Evolutionary conservation across 2,113 vertebrate species (phyloP).

Genomic region (Casuarius casuarius): DNA sequence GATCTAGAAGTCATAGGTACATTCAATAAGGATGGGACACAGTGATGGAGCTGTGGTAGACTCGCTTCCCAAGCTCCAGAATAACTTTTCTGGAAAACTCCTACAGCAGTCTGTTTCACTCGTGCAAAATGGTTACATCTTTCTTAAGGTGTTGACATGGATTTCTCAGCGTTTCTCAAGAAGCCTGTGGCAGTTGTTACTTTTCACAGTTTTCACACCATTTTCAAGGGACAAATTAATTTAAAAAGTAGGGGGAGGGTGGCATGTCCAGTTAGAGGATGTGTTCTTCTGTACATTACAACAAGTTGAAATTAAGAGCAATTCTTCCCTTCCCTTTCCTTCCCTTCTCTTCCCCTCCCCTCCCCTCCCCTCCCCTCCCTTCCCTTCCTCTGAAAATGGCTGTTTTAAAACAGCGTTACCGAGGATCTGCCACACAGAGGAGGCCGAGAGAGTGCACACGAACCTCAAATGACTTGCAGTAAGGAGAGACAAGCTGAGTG

Average conservation of each 20-base stretch:
- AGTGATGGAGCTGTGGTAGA: not conserved
- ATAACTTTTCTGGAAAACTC: not conserved
- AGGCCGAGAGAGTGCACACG: not conserved
- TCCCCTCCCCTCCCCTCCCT: too few relatives aligned
- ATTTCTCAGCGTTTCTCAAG: not conserved
- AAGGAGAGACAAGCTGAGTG: not conserved
- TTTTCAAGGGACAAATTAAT: not conserved
- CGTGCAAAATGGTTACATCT: not conserved
- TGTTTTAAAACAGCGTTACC: not conserved
- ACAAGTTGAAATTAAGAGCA: not conserved
- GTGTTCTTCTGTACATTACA: not conserved
- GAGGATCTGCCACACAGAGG: not conserved
- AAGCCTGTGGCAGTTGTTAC: not conserved
- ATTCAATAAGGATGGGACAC: not conserved
- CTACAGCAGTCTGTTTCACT: not conserved
- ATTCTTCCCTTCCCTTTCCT: not conserved
- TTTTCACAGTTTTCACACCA: not conserved
- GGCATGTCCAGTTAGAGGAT: not conserved
- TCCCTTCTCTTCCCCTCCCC: not conserved
- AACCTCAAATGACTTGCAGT: not conserved
- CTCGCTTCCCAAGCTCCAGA: not conserved
- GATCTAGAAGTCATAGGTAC: not conserved
- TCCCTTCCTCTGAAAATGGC: not conserved
- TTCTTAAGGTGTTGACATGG: not conserved
- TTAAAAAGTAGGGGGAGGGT: not conserved